Evolutionary conservation across 2,888 invertebrate species (phyloP).

Genomic region (Aquatica leii): DNA sequence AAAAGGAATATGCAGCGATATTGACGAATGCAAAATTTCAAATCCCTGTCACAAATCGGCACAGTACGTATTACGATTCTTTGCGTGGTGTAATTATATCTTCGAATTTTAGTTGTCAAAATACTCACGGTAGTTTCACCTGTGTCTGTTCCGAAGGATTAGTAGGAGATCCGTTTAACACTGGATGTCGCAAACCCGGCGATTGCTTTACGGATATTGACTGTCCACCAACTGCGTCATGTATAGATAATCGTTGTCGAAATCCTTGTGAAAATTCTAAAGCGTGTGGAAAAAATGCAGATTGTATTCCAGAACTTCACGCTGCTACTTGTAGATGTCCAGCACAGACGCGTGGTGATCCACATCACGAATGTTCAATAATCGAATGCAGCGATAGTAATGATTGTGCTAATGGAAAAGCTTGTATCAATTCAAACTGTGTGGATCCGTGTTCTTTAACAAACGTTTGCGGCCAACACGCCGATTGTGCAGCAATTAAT

Average conservation of each 20-base stretch:
- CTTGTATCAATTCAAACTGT: conserved; percentile 83
- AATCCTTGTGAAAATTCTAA: conserved; percentile 76
- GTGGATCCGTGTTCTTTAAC: conserved; percentile 81
- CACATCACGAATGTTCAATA: conserved; percentile 73
- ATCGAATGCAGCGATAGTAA: conserved; percentile 81
- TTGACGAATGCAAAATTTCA: conserved; percentile 76
- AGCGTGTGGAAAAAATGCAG: conserved; percentile 79
- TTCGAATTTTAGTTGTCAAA: conserved; percentile 69
- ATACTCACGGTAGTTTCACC: conserved; percentile 78
- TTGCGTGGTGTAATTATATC: no score
- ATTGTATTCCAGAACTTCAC: conserved; percentile 76
- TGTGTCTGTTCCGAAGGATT: conserved; percentile 83
- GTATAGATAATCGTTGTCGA: conserved; percentile 76
- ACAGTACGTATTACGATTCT: conserved; percentile 63
- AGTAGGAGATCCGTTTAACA: conserved; percentile 77
- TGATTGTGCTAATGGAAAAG: conserved; percentile 75
- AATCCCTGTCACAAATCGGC: conserved; percentile 84
- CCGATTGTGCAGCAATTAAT: conserved; percentile 77
- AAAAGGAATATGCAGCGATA: conserved; percentile 76
- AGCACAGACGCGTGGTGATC: conserved; percentile 77
- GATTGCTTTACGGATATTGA: conserved; percentile 83
- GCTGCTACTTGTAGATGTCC: conserved; percentile 79
- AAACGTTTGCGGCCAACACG: conserved; percentile 84
- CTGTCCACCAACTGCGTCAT: conserved; percentile 80
- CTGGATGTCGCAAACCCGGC: conserved; percentile 82